These are phyloP conservation scores for Gymnocephalus cernua DNA, from an alignment of 2,113 vertebrate genomes.

Conservation along the genomic window DNA sequence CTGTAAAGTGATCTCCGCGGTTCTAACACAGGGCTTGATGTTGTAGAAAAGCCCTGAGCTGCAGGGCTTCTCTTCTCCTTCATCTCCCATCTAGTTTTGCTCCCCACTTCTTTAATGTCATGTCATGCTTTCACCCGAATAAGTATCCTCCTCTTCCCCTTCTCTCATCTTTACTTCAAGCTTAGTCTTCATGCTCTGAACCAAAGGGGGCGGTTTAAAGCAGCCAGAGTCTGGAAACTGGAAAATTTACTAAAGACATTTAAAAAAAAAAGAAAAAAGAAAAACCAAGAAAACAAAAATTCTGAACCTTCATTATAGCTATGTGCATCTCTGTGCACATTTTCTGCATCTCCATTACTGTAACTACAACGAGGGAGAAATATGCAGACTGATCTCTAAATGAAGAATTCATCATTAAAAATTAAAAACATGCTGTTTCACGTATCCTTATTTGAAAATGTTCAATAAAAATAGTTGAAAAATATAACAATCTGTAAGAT, in stretches of 20 bases:
- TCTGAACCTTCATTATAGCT: neutral
- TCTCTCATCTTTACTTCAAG: conserved; percentile 47
- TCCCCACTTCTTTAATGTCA: conserved; percentile 59
- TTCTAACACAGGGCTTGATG: conserved; percentile 42
- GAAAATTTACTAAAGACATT: neutral
- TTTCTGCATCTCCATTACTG: neutral
- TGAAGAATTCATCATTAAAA: neutral
- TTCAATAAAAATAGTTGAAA: no score
- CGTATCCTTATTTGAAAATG: no score
- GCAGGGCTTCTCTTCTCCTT: conserved; percentile 43
- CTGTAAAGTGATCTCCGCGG: conserved; percentile 46
- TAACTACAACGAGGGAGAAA: neutral
- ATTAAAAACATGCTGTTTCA: no score
- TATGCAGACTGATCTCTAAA: neutral
- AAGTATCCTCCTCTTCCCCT: conserved; percentile 19
- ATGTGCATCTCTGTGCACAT: neutral
- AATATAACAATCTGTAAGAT: neutral
- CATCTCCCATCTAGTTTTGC: conserved; percentile 54
- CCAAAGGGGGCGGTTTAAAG: conserved; percentile 11
- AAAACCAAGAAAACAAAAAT: conserved; percentile 10
- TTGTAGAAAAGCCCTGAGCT: conserved; percentile 26
- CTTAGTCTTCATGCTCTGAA: conserved; percentile 27
- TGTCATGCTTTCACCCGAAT: conserved; percentile 52
- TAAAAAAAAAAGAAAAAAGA: neutral
- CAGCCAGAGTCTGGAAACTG: conserved; percentile 1